Evolutionary conservation across 1,140 invertebrate genomes (phyloP).

Genomic region (Venturia canescens): DNA sequence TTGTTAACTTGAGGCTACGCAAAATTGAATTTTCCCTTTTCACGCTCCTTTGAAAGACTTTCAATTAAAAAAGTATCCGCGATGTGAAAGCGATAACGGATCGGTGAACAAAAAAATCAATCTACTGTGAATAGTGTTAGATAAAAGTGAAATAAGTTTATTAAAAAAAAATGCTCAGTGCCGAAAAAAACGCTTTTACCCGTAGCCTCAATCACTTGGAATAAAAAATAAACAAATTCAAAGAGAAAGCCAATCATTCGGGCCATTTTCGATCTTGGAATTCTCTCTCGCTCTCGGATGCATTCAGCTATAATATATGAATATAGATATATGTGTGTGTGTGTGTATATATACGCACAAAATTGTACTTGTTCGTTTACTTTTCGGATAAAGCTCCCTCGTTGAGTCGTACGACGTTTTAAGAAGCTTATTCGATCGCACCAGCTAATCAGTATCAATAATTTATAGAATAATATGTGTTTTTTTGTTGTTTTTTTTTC

Average conservation of each 20-base stretch:
- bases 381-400: constrained; percentile 32
- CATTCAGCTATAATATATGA: constrained; percentile 10
- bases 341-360: constrained; percentile 7
- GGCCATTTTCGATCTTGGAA: not conserved
- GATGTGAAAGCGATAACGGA: no score
- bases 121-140: no score
- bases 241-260: not conserved
- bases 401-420: constrained; percentile 4
- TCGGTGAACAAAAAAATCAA: no score
- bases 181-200: constrained; percentile 24
- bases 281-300: constrained; percentile 1
- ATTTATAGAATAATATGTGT: constrained; percentile 34
- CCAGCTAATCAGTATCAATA: constrained; percentile 41
- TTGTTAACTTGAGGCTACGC: no score
- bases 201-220: constrained; percentile 11
- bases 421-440: constrained; percentile 41
- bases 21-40: no score
- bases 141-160: no score
- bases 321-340: not conserved
- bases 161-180: not conserved
- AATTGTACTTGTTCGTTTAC: constrained; percentile 44
- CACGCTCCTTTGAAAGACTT: no score
- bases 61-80: no score
- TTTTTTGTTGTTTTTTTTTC: not conserved
- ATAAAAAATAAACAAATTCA: not conserved